Conservation (phyloP, 2,797 vertebrate species). For the Helarctos malayanus region DNA sequence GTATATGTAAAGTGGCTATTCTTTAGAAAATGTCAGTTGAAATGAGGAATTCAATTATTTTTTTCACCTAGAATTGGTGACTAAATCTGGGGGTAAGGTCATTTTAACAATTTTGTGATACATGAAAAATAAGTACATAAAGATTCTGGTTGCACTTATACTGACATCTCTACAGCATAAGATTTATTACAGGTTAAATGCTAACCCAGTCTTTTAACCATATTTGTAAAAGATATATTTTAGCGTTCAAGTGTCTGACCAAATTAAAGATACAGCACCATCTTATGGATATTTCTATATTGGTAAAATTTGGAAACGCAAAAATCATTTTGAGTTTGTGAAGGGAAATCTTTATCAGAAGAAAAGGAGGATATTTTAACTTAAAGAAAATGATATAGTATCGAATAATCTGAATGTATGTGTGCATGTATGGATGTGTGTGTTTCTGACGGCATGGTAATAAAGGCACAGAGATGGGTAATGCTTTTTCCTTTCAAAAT, state of each 20-base stretch:
- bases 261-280: slow-evolving; percentile 91
- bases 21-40: slow-evolving; percentile 60
- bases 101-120: slow-evolving; percentile 77
- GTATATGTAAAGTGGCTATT: slow-evolving; percentile 20
- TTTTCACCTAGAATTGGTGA: slow-evolving; percentile 63
- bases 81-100: slow-evolving; percentile 77
- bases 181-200: slow-evolving; percentile 67
- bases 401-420: neutral
- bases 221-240: slow-evolving; percentile 74
- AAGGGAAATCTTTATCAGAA: neutral
- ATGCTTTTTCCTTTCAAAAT: slow-evolving; percentile 32
- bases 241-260: slow-evolving; percentile 74
- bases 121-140: slow-evolving; percentile 78
- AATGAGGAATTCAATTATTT: slow-evolving; percentile 73
- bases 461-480: neutral
- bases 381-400: neutral
- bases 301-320: slow-evolving; percentile 77
- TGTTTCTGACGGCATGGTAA: neutral
- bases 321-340: slow-evolving; percentile 32
- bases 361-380: neutral
- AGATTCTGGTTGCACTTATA: slow-evolving; percentile 73
- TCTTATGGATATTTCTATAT: slow-evolving; percentile 90
- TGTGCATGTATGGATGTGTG: neutral
- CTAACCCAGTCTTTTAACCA: slow-evolving; percentile 59
- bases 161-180: slow-evolving; percentile 68